Percentiles rank a stretch among this genome's conserved stretches.
Evolutionary conservation across 2,113 vertebrate species (phyloP).

Genomic region (Tupaia tana): DNA sequence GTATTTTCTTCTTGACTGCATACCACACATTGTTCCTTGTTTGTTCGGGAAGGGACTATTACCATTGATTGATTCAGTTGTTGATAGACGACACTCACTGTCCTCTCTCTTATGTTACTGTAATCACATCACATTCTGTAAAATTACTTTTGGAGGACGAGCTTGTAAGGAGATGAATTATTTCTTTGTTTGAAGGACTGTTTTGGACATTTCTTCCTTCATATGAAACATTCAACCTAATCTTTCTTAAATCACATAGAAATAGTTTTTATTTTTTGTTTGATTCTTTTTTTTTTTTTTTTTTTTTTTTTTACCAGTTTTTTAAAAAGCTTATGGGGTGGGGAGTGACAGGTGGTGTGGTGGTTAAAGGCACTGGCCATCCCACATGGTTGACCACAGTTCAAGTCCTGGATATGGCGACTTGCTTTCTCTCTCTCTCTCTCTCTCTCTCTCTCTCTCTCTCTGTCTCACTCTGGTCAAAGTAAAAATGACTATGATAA

Average conservation of each 20-base stretch:
- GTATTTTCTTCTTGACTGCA: background rate
- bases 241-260: background rate
- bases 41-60: background rate
- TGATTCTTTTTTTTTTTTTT: too few species aligned
- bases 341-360: too few species aligned
- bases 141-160: conserved; percentile 15
- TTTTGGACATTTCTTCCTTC: conserved; percentile 20
- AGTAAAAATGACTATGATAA: too few species aligned
- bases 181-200: conserved; percentile 30
- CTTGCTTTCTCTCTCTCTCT: too few species aligned
- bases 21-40: background rate
- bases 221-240: background rate
- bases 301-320: too few species aligned
- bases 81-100: background rate
- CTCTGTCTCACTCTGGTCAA: too few species aligned
- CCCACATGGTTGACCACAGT: too few species aligned
- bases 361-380: too few species aligned
- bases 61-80: background rate
- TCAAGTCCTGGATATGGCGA: too few species aligned
- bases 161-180: conserved; percentile 26
- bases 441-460: too few species aligned
- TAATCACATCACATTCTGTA: conserved; percentile 5
- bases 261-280: background rate
- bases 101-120: background rate
- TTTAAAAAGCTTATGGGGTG: too few species aligned